phyloP scores from a whole-genome alignment of 2,888 invertebrate species.

The Tricholauxania praeusta region DNA sequence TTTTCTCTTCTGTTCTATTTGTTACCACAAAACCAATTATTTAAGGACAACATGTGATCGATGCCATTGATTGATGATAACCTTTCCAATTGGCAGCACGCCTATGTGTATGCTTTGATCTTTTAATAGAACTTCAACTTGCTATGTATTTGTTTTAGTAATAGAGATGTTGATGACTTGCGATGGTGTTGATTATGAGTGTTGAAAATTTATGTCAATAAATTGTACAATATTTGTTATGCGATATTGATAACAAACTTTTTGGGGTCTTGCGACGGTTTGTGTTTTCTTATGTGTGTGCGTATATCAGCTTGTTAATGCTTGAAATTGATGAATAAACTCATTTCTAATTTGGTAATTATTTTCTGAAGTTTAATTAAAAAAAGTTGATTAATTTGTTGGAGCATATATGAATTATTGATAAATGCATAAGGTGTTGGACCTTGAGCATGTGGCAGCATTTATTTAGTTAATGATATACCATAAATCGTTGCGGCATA shows the following conservation, averaged over 20 bases:
- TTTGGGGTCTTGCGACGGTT: not conserved
- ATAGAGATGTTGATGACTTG: not conserved
- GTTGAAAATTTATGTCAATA: conserved; percentile 4
- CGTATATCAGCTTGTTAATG: not conserved
- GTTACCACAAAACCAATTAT: no score
- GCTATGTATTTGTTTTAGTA: no score
- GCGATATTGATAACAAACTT: not conserved
- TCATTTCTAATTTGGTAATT: no score
- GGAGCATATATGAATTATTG: no score
- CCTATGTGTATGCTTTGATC: not conserved
- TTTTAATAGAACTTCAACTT: not conserved
- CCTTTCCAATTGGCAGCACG: not conserved
- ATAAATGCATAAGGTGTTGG: no score
- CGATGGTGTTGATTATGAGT: not conserved
- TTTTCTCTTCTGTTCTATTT: no score
- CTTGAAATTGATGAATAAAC: conserved; percentile 9
- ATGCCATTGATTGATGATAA: not conserved
- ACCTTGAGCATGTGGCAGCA: no score
- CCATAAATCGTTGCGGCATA: no score
- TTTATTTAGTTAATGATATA: no score
- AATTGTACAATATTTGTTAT: not conserved
- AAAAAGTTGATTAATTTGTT: no score
- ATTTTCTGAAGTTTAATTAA: no score
- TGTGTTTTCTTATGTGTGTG: not conserved
- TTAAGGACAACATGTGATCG: not conserved